phyloP scores from a whole-genome alignment of 2,113 vertebrate species.

The Toxotes chatareus region DNA sequence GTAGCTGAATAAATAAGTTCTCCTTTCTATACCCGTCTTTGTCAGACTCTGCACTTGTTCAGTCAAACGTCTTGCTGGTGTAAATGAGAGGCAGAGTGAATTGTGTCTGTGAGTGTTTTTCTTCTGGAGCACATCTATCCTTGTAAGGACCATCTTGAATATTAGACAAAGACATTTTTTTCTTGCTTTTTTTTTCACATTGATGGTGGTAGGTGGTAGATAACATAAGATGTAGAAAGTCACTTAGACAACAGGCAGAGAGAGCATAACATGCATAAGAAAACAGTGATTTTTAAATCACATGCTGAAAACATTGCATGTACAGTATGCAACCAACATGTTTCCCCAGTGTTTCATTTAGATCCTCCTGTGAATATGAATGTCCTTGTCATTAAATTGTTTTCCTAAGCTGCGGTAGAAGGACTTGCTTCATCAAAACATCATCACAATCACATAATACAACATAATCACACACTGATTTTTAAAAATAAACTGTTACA shows the following conservation, averaged over 20 bases:
- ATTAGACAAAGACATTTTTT: background rate
- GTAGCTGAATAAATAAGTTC: constrained; percentile 40
- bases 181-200: background rate
- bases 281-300: background rate
- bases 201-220: background rate
- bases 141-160: background rate
- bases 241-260: too few relatives aligned
- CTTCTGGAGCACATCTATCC: background rate
- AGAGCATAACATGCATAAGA: too few relatives aligned
- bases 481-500: background rate
- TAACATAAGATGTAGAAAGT: too few relatives aligned
- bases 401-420: background rate
- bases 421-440: background rate
- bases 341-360: background rate
- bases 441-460: background rate
- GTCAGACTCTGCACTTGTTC: background rate
- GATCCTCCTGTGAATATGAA: background rate
- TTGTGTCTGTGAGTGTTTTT: background rate
- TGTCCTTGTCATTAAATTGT: background rate
- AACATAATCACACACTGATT: background rate
- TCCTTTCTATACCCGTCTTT: constrained; percentile 26
- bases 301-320: background rate
- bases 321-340: constrained; percentile 3
- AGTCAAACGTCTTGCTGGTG: background rate
- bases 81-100: background rate